A percentile compares a stretch with the other conserved stretches of the same genome.
These are phyloP conservation scores for Daktulosphaira vitifoliae DNA, from an alignment of 1,140 invertebrate genomes.

Conservation along the genomic window DNA sequence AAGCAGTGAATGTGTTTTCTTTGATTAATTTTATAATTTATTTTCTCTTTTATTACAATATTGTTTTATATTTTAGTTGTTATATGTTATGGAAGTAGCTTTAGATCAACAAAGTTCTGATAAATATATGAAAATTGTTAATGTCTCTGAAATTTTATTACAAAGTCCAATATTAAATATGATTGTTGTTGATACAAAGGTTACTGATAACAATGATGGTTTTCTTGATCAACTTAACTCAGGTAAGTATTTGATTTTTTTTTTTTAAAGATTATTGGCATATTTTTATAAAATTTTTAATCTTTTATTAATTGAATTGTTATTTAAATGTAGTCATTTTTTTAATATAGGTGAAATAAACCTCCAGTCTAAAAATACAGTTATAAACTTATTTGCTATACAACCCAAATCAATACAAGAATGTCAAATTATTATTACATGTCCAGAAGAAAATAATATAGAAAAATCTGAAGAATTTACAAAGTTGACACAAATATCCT, in stretches of 20 bases:
- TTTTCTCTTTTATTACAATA: background rate
- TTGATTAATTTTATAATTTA: background rate
- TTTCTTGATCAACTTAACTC: slow-evolving; percentile 39
- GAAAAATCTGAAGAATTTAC: background rate
- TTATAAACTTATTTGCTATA: slow-evolving; percentile 70
- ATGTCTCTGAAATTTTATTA: slow-evolving; percentile 17
- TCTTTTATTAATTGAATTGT: too few relatives aligned
- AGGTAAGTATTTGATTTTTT: slow-evolving; percentile 8
- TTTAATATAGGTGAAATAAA: background rate
- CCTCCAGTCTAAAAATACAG: slow-evolving; percentile 41
- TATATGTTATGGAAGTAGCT: slow-evolving; percentile 27
- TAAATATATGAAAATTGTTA: slow-evolving; percentile 10
- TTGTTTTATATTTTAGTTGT: slow-evolving; percentile 17
- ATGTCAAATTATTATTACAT: slow-evolving; percentile 67
- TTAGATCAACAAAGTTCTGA: background rate
- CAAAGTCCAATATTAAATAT: slow-evolving; percentile 25
- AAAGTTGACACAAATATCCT: too few relatives aligned
- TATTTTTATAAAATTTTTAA: background rate
- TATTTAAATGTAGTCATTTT: background rate
- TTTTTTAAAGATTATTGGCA: background rate
- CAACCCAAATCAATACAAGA: slow-evolving; percentile 83
- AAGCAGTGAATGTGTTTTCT: too few relatives aligned
- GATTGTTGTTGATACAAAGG: slow-evolving; percentile 40
- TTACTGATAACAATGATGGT: slow-evolving; percentile 44
- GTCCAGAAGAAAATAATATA: slow-evolving; percentile 42